phyloP scores from a whole-genome alignment of 30 jellyfish, hydroid and myxozoan species.

The Aurelia aurita region DNA sequence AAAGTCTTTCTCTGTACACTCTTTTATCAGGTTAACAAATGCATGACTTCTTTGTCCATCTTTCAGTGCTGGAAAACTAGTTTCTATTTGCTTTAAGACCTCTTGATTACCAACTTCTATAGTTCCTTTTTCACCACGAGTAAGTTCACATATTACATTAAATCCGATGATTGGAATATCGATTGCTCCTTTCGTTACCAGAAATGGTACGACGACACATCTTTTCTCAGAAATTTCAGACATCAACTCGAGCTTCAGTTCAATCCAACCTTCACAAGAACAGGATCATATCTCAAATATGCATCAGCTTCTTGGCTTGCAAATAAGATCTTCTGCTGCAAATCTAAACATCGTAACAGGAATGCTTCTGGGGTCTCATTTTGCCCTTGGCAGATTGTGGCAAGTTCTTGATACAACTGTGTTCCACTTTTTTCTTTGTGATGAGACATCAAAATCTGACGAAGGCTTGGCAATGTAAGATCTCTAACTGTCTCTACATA shows the following conservation, averaged over 20 bases:
- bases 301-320: too few relatives aligned
- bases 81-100: too few relatives aligned
- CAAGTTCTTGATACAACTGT: slow-evolving; percentile 21
- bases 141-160: too few relatives aligned
- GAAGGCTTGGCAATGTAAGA: slow-evolving; percentile 19
- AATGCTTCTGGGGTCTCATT: slow-evolving; percentile 44
- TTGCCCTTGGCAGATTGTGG: slow-evolving; percentile 21
- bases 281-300: slow-evolving; percentile 8
- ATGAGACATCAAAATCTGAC: slow-evolving; percentile 21
- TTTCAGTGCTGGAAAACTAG: too few relatives aligned
- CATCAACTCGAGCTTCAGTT: too few relatives aligned
- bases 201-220: too few relatives aligned
- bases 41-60: not conserved
- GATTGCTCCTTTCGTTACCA: not conserved
- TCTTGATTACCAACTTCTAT: too few relatives aligned
- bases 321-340: slow-evolving; percentile 29
- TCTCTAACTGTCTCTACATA: slow-evolving; percentile 27
- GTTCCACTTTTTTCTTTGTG: slow-evolving; percentile 31
- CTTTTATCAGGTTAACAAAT: not conserved
- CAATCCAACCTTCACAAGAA: too few relatives aligned
- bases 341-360: not conserved
- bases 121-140: too few relatives aligned
- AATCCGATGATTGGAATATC: too few relatives aligned
- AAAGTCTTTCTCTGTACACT: not conserved
- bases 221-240: too few relatives aligned